These are phyloP conservation scores for Suncus etruscus DNA, from an alignment of 2,113 vertebrate species.

Conservation along the genomic window DNA sequence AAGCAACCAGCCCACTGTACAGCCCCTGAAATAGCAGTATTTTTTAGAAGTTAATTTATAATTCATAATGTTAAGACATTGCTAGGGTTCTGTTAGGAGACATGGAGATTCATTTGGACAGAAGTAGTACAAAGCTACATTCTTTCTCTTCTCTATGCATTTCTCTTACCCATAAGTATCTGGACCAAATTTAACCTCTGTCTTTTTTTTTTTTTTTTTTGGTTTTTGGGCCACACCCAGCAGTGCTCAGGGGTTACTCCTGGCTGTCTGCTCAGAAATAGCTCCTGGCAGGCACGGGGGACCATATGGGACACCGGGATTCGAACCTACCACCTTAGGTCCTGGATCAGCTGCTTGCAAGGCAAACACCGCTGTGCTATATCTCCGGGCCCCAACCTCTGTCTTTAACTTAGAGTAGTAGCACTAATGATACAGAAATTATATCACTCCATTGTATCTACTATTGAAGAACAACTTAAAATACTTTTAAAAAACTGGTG, in stretches of 20 bases:
- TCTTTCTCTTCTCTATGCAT: neutral
- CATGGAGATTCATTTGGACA: neutral
- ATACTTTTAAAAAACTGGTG: neutral
- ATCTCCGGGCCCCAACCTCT: no score
- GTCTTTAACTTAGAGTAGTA: neutral
- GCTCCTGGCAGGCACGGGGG: no score
- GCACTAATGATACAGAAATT: neutral
- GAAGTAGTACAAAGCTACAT: neutral
- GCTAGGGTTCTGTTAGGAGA: neutral
- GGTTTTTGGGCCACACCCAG: no score
- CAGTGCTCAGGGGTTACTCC: no score
- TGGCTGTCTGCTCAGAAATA: no score
- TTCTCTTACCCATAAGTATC: neutral
- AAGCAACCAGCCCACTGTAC: no score
- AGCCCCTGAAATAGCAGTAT: neutral
- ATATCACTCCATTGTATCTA: neutral
- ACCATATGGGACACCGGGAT: no score
- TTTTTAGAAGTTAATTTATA: conserved; percentile 3
- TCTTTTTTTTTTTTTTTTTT: no score
- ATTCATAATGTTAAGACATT: neutral
- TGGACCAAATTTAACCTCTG: neutral
- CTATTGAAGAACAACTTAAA: neutral
- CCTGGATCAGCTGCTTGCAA: no score
- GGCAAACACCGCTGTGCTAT: no score
- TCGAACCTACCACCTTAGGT: no score